These are phyloP conservation scores for Todus mexicanus DNA, from an alignment of 2,797 vertebrate genomes.

Conservation along the genomic window DNA sequence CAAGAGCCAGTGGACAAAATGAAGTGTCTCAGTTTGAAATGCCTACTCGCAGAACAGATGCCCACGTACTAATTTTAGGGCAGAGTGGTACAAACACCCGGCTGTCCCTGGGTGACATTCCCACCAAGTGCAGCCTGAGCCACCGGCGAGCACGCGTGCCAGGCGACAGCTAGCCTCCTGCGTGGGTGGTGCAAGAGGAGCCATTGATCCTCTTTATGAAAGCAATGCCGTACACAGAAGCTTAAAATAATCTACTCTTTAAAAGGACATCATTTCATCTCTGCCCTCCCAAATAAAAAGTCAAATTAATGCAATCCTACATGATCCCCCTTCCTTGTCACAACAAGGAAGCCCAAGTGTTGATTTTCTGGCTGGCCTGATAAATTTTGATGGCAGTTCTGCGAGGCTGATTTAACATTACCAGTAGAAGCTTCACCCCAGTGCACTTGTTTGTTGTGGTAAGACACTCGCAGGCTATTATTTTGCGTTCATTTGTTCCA, in stretches of 20 bases:
- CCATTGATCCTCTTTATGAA: constrained; percentile 45
- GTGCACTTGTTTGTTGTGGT: neutral
- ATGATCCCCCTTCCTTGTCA: neutral
- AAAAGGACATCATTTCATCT: neutral
- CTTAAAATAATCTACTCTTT: constrained; percentile 40
- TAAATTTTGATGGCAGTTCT: neutral
- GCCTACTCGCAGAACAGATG: neutral
- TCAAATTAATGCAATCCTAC: neutral
- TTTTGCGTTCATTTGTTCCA: neutral
- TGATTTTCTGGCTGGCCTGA: neutral
- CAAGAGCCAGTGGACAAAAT: neutral
- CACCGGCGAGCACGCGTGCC: neutral
- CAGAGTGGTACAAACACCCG: neutral
- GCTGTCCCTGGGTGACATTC: neutral
- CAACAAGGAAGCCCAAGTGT: neutral
- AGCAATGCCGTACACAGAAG: neutral
- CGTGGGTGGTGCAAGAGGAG: neutral
- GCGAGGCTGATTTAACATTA: neutral
- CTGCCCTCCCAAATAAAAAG: neutral
- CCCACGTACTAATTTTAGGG: neutral
- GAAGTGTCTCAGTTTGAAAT: neutral
- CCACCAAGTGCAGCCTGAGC: neutral
- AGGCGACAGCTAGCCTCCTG: neutral
- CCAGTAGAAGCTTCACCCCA: neutral
- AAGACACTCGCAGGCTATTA: neutral